phyloP scores from a whole-genome alignment of 2,888 invertebrate species.

The Eupithecia abbreviata region DNA sequence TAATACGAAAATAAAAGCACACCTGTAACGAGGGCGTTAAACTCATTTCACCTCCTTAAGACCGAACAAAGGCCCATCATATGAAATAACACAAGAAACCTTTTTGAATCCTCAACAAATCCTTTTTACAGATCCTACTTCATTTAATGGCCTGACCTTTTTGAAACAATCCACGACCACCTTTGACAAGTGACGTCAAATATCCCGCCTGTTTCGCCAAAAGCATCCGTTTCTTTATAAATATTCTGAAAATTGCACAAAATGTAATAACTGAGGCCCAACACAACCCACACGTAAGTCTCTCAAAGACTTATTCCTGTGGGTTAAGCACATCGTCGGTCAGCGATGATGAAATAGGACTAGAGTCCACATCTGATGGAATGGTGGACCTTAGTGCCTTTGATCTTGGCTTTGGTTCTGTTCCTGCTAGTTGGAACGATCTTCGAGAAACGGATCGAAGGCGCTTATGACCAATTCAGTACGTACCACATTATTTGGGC shows the following conservation, averaged over 20 bases:
- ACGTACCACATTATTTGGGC: slow-evolving; percentile 45
- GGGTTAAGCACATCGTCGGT: neutral
- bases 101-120: slow-evolving; percentile 19
- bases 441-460: slow-evolving; percentile 65
- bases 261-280: neutral
- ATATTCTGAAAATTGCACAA: neutral
- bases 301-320: neutral
- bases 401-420: slow-evolving; percentile 66
- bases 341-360: neutral
- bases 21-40: slow-evolving; percentile 9
- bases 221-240: neutral
- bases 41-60: slow-evolving; percentile 11
- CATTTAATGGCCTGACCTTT: slow-evolving; percentile 13
- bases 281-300: too few relatives aligned
- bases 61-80: neutral
- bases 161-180: slow-evolving; percentile 4
- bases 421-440: slow-evolving; percentile 71
- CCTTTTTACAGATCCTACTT: slow-evolving; percentile 8
- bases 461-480: slow-evolving; percentile 56
- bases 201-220: slow-evolving; percentile 15
- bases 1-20: neutral
- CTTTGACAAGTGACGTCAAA: slow-evolving; percentile 1
- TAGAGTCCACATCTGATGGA: slow-evolving; percentile 49
- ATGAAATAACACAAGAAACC: slow-evolving; percentile 15
- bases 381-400: slow-evolving; percentile 64